Evolutionary conservation across 2,888 invertebrate genomes (phyloP).

Genomic region (Phrixothrix hirtus): DNA sequence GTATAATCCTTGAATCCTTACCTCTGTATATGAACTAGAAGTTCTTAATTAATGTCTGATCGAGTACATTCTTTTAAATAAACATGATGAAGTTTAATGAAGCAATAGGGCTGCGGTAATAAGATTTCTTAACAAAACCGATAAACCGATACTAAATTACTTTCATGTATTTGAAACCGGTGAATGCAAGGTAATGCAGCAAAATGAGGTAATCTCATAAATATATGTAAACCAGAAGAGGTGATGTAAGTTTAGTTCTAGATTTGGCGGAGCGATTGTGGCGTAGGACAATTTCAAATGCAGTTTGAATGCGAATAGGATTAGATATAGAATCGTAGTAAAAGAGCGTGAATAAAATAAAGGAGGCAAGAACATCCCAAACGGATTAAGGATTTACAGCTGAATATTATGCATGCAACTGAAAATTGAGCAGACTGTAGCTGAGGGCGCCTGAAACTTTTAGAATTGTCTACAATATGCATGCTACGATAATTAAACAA

Average conservation of each 20-base stretch:
- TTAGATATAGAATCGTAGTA: conserved; percentile 46
- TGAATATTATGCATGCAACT: conserved; percentile 29
- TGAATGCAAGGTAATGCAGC: no score
- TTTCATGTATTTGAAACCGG: no score
- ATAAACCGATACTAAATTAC: no score
- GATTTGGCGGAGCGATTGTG: conserved; percentile 38
- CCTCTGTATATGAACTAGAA: no score
- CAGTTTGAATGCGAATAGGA: conserved; percentile 50
- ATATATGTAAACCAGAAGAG: not conserved
- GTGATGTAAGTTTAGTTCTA: conserved; percentile 28
- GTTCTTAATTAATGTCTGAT: no score
- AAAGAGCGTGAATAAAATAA: conserved; percentile 47
- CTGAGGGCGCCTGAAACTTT: conserved; percentile 28
- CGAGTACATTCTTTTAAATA: no score
- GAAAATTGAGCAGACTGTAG: conserved; percentile 28
- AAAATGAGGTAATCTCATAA: no score
- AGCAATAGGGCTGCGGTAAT: no score
- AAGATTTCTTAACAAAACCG: no score
- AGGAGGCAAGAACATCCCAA: conserved; percentile 36
- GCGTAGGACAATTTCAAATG: conserved; percentile 43
- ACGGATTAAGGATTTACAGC: conserved; percentile 41
- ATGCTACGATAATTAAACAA: conserved; percentile 28
- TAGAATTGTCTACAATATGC: conserved; percentile 30
- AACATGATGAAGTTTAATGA: no score
- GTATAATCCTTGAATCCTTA: no score